A percentile compares a stretch with the other conserved stretches of the same genome.
phyloP scores from a whole-genome alignment of 2,888 invertebrate species.

The Diaperis boleti region DNA sequence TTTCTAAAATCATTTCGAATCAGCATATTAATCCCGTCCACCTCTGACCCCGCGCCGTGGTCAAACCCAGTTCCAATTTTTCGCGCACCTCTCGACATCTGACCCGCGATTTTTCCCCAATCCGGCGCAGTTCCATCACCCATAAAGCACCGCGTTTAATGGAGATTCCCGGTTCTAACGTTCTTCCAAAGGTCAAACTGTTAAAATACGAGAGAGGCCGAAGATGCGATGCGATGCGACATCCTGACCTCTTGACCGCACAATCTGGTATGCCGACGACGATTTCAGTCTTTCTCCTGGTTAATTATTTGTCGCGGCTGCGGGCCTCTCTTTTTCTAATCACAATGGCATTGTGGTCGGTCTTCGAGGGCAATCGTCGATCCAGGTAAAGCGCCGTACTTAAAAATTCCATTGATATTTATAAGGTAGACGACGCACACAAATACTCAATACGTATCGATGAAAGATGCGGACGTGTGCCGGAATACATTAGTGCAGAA shows the following conservation, averaged over 20 bases:
- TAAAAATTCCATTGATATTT: conserved; percentile 59
- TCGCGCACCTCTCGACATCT: conserved; percentile 5
- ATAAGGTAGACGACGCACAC: conserved; percentile 55
- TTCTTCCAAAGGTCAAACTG: conserved; percentile 41
- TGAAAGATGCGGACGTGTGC: conserved; percentile 57
- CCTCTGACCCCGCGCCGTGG: not conserved
- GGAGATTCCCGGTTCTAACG: conserved; percentile 41
- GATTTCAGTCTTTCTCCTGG: conserved; percentile 42
- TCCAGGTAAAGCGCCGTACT: conserved; percentile 53
- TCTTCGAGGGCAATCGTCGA: conserved; percentile 44
- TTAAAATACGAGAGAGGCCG: conserved; percentile 39
- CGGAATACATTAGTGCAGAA: conserved; percentile 55
- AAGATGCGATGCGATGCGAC: conserved; percentile 42
- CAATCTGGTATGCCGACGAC: conserved; percentile 43
- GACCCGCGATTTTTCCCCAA: conserved; percentile 3
- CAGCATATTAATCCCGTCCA: not conserved
- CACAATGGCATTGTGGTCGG: conserved; percentile 30
- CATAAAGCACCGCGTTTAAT: conserved; percentile 40
- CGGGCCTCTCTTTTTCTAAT: conserved; percentile 1
- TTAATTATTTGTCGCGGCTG: conserved; percentile 37
- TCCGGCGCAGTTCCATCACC: conserved; percentile 16
- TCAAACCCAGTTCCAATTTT: conserved; percentile 8
- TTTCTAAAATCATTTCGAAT: not conserved
- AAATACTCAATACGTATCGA: conserved; percentile 56
- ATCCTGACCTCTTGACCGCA: conserved; percentile 45